Conservation (phyloP, 2,113 vertebrate genomes). For the Notarius quadriscutis region DNA sequence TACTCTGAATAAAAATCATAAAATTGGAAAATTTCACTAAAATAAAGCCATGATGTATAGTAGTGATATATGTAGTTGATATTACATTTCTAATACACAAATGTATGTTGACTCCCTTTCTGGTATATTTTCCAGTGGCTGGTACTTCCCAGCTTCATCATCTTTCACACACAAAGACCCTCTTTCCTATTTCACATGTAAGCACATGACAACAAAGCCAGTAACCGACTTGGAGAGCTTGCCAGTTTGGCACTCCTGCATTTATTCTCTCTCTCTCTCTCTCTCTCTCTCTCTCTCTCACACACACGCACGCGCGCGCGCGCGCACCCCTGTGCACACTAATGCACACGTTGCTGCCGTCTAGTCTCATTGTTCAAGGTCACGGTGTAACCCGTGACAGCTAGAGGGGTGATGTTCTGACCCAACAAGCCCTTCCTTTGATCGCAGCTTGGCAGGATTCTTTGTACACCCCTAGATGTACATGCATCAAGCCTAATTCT, state of each 20-base stretch:
- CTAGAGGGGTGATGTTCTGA: conserved; percentile 49
- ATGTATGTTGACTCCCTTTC: not conserved
- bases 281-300: not conserved
- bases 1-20: not conserved
- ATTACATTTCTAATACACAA: not conserved
- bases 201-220: conserved; percentile 33
- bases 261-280: not conserved
- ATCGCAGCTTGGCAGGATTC: conserved; percentile 65
- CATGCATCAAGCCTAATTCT: conserved; percentile 49
- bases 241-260: conserved; percentile 11
- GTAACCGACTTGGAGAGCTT: not conserved
- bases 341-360: not conserved
- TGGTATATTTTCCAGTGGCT: not conserved
- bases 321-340: not conserved
- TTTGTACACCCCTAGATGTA: conserved; percentile 65
- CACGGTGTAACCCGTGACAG: conserved; percentile 20
- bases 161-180: conserved; percentile 33
- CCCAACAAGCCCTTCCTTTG: conserved; percentile 52
- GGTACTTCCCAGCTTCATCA: not conserved
- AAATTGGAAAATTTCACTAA: not conserved
- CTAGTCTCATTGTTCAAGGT: conserved; percentile 29
- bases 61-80: too few species aligned
- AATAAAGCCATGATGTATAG: not conserved
- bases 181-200: conserved; percentile 4
- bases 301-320: not conserved